phyloP scores from a whole-genome alignment of 2,888 invertebrate genomes.

The Drosophila affinis region DNA sequence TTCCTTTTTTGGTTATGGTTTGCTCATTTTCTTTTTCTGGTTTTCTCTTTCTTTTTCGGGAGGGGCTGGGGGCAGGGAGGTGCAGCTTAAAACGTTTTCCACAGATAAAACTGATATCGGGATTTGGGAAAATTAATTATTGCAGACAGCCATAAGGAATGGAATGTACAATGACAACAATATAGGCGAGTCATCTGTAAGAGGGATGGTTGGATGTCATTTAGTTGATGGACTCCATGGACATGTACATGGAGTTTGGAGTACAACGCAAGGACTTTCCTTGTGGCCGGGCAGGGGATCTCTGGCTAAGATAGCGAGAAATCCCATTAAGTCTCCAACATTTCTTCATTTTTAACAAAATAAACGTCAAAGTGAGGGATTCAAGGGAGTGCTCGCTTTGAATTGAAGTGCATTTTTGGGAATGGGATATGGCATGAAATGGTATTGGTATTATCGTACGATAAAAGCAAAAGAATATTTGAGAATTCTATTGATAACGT shows the following conservation, averaged over 20 bases:
- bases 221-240: constrained; percentile 41
- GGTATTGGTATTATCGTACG: too few relatives aligned
- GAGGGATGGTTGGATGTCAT: constrained; percentile 37
- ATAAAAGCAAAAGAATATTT: too few relatives aligned
- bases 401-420: not conserved
- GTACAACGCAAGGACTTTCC: constrained; percentile 13
- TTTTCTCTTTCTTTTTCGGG: constrained; percentile 23
- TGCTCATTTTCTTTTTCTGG: constrained; percentile 59
- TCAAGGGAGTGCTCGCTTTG: too few relatives aligned
- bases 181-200: constrained; percentile 37
- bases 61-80: constrained; percentile 45
- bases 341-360: constrained; percentile 2
- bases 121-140: constrained; percentile 72
- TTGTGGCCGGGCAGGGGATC: constrained; percentile 8
- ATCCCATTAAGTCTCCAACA: constrained; percentile 33
- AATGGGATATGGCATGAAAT: not conserved
- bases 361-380: not conserved
- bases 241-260: not conserved
- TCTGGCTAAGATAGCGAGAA: constrained; percentile 14
- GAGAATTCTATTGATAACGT: too few relatives aligned
- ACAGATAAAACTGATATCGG: constrained; percentile 72
- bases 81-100: constrained; percentile 61
- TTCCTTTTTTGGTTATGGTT: constrained; percentile 25
- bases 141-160: constrained; percentile 38
- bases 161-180: constrained; percentile 36